Conservation (phyloP, 1,140 invertebrate species). For the Magallana angulata region DNA sequence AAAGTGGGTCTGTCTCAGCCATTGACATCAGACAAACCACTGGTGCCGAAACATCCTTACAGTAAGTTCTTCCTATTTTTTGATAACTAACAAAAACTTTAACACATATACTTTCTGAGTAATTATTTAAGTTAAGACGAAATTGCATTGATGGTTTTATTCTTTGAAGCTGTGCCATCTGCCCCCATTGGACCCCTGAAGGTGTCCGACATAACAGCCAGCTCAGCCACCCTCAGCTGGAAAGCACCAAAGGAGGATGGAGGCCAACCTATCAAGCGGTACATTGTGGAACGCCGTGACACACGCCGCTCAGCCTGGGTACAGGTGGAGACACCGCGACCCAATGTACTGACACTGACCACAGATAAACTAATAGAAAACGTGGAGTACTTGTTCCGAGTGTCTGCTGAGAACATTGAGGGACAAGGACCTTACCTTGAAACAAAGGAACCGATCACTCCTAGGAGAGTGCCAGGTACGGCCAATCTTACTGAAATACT, state of each 20-base stretch:
- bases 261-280: constrained; percentile 95
- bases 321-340: constrained; percentile 66
- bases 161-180: constrained; percentile 74
- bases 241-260: constrained; percentile 93
- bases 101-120: too few species aligned
- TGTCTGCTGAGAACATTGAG: constrained; percentile 94
- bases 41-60: constrained; percentile 97
- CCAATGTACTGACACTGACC: constrained; percentile 76
- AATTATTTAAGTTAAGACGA: too few species aligned
- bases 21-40: constrained; percentile 86
- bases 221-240: constrained; percentile 97
- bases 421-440: constrained; percentile 91
- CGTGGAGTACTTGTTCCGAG: constrained; percentile 92
- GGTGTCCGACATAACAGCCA: constrained; percentile 94
- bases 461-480: constrained; percentile 71
- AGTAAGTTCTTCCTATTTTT: constrained; percentile 81
- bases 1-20: constrained; percentile 74
- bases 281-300: constrained; percentile 92
- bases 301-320: constrained; percentile 71
- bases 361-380: constrained; percentile 93
- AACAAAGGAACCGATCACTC: constrained; percentile 81
- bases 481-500: neutral
- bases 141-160: neutral
- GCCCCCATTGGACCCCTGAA: constrained; percentile 85
- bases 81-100: neutral